A percentile compares a stretch with the other conserved stretches of the same genome.
Evolutionary conservation across 2,797 vertebrate species (phyloP).

Genomic region (Microcaecilia unicolor): DNA sequence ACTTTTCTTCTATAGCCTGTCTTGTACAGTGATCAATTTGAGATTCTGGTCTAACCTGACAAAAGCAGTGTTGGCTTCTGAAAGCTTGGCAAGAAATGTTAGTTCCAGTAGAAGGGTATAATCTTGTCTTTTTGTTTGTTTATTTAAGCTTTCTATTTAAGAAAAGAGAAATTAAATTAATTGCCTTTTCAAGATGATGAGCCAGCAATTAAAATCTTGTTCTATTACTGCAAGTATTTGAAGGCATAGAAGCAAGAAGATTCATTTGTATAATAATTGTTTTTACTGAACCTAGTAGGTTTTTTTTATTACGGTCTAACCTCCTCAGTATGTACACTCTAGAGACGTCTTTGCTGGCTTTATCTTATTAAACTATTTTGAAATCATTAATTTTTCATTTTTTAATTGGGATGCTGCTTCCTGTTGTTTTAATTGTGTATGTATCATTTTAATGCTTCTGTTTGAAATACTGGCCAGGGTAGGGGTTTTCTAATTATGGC

Average conservation of each 20-base stretch:
- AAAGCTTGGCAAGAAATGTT: no score
- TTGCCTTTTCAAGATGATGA: constrained; percentile 8
- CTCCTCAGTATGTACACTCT: constrained; percentile 38
- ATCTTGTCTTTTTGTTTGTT: no score
- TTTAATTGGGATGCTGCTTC: constrained; percentile 52
- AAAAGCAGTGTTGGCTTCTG: no score
- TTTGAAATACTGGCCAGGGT: constrained; percentile 36
- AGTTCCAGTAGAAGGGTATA: no score
- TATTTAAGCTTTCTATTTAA: no score
- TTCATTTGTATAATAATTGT: constrained; percentile 33
- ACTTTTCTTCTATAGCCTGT: no score
- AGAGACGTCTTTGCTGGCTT: constrained; percentile 56
- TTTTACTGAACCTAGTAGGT: constrained; percentile 43
- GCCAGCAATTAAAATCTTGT: constrained; percentile 20
- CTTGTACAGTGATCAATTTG: no score
- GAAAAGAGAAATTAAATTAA: constrained; percentile 3
- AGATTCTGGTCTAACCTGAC: no score
- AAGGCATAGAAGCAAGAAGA: constrained; percentile 28
- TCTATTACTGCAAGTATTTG: constrained; percentile 29
- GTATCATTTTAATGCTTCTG: constrained; percentile 13
- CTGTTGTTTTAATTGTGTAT: constrained; percentile 48
- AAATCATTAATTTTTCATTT: constrained; percentile 74
- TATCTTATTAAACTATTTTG: constrained; percentile 72
- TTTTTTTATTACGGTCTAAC: constrained; percentile 53
- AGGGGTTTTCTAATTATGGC: constrained; percentile 32